Base-by-base conservation (phyloP, 2,113 vertebrate genomes). In the Vidua chalybeata region DNA sequence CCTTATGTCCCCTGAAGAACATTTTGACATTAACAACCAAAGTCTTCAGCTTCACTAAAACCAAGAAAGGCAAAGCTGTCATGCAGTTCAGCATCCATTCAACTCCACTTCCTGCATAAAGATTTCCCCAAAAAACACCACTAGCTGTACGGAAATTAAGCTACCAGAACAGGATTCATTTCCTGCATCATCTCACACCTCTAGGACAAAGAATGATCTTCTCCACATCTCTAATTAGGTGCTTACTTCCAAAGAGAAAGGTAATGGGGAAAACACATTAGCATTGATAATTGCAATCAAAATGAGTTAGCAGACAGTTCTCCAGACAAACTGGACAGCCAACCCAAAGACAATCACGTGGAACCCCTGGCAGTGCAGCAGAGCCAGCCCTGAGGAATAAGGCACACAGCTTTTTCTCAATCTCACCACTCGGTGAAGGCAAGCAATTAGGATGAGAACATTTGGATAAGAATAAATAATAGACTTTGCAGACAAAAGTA, bases 121-220 rank as follows among this genome's bases (percentile, higher is more conserved):
- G 26, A 52, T 35, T 30, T 73, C 43, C 43, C 30, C 13, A 72
- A 14, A 11, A 77, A 55, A 8, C 37, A 59, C 13, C 24, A 21
- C 10, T 10, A 61, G 41, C 33, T 41, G 22, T 30, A 68, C 10
- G 16, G n/a, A 81, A 88, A 77, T 51, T 1, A 52, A 73, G 24
- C 35, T 11, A 56, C 54, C 0, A 0, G 33, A 82, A 26, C 10
- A 41, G 6, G 6, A 43, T 15, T 12, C 0, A 19, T 49, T 76
- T 87, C 55, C 46, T 18, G 13, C 21, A 20, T 13, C 31, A 74
- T 39, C 35, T 59, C 49, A 5, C 8, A 68, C 48, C 66, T 89
- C 61, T 8, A 77, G 37, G 31, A 64, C 54, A 75, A 19, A 30
- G 23, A 64, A 61, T 2, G 6, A 35, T 54, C 27, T 31, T 54